Conservation (phyloP, 2,888 invertebrate species). For the Thecocarcelia acutangulata region DNA sequence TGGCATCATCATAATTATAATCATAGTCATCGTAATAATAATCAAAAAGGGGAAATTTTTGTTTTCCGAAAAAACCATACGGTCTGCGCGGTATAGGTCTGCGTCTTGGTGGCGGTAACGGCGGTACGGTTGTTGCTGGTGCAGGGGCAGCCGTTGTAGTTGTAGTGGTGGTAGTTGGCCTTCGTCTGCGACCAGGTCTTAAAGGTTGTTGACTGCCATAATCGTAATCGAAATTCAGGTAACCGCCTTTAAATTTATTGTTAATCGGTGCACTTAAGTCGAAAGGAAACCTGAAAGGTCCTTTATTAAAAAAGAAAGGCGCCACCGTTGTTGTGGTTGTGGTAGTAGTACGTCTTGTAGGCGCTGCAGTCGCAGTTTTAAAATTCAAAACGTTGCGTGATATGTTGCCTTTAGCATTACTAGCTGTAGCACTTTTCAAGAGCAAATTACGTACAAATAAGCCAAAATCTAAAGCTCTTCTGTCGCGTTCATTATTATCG, state of each 20-base stretch:
- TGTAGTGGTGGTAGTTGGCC: slow-evolving; percentile 44
- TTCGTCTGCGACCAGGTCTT: slow-evolving; percentile 44
- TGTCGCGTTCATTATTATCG: slow-evolving; percentile 66
- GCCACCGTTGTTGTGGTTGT: slow-evolving; percentile 47
- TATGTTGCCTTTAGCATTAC: slow-evolving; percentile 72
- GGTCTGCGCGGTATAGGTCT: slow-evolving; percentile 54
- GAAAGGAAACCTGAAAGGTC: slow-evolving; percentile 56
- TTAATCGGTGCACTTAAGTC: slow-evolving; percentile 48
- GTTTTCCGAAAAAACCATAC: slow-evolving; percentile 49
- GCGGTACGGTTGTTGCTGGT: slow-evolving; percentile 17
- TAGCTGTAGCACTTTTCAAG: slow-evolving; percentile 75
- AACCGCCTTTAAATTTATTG: slow-evolving; percentile 54
- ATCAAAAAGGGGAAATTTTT: slow-evolving; percentile 35
- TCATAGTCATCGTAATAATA: slow-evolving; percentile 61
- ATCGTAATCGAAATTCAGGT: slow-evolving; percentile 61
- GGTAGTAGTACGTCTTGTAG: slow-evolving; percentile 33
- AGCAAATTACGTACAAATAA: slow-evolving; percentile 75
- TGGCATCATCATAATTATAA: slow-evolving; percentile 51
- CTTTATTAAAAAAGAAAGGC: slow-evolving; percentile 55
- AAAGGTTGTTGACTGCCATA: slow-evolving; percentile 39
- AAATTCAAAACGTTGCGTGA: slow-evolving; percentile 44
- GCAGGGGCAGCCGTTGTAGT: slow-evolving; percentile 15
- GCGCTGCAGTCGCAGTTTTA: slow-evolving; percentile 45
- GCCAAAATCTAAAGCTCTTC: slow-evolving; percentile 74
- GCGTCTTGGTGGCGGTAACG: slow-evolving; percentile 44